Evolutionary conservation across 2,797 vertebrate species (phyloP), one percentile per base, ranked within the genome.

Genomic region (Chloroceryle amazona): DNA sequence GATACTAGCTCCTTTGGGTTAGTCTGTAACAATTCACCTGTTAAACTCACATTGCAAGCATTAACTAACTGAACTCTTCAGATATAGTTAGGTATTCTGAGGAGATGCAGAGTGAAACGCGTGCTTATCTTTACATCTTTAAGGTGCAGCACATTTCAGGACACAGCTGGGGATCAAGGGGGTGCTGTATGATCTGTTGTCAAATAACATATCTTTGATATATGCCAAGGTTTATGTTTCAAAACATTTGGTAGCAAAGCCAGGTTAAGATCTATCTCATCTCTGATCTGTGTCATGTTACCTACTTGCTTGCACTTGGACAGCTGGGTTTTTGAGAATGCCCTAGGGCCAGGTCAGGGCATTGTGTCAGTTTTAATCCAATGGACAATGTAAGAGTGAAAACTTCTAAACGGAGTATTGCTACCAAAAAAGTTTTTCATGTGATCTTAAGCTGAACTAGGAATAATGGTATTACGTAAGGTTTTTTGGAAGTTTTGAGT

Each of bases 171-270:
- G 57, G 22, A 71, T 15, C 7, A 17, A 71, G 33, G 13, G 12
- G 9, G 3, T 88, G 31, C 20, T 87, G 6, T 65, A 9, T 51
- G 10, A 23, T 93, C 6, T 58, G 80, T 57, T 79, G 33, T 76
- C 31, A n/a, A 3, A 1, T 33, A 14, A 52, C 13, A 67, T 65
- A 5, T 28, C 8, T 73, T 55, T 86, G 15, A 29, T 75, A 15
- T 20, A 31, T 51, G 41, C 29, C 33, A 39, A 1, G 1, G n/a
- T 63, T 86, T 86, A 54, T 0, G 0, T 17, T 83, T 39, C 22
- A 65, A 63, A 86, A 67, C 3, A 28, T 70, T 25, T 79, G 54
- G 25, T 19, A 65, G 42, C 58, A 79, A 15, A 65, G 58, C 35
- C 58, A 37, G 18, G 74, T 44, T 41, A 87, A 92, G 51, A 21